Evolutionary conservation across 2,888 invertebrate species (phyloP), one percentile per base, ranked within the genome.

Genomic region (Drosophila recens): DNA sequence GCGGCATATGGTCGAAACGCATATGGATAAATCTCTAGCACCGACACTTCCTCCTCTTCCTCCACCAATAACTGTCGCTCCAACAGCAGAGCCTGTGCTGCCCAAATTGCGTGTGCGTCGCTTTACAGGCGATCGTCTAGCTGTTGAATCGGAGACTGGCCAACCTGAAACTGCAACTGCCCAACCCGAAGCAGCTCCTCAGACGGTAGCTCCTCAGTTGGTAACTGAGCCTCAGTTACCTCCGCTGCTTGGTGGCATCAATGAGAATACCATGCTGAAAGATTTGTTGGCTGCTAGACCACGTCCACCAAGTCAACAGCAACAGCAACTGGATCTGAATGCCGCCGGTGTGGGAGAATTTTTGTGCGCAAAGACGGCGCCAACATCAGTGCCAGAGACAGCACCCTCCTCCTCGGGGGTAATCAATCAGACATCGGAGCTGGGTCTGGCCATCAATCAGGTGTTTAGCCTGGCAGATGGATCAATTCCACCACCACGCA

Each of bases 71-170:
- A 0, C 15, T 3, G 10, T 38, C 5, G 42, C 34, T 11, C 33
- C n/a, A 27, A 30, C 33, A 4, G 6, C 11, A 5, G 43, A 23
- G 11, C 38, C 33, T 8, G 46, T 23, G 13, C 4, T 81, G 72
- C 71, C 89, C 64, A 70, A 72, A 42, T 17, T 89, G 15, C 90
- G 91, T 43, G 84, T 91, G 5, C 83, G 92, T 36, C 90, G 91
- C 61, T 89, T 85, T 52, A 90, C 87, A 15, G 91, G 86, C 20
- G 90, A 84, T 73, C 90, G 89, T 0, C 61, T 74, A 74, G 13
- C 62, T 27, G 9, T n/a, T 15, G 43, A 57, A 15, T 6, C 30
- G 33, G 45, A 56, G 15, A 10, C 36, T 23, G 36, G 3, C 4
- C 23, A 23, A 23, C 33, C 6, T 9, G 23, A 20, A 53, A 11